A percentile compares a stretch with the other conserved stretches of the same genome.
phyloP scores from a whole-genome alignment of 2,888 invertebrate species.

The Noctua fimbriata region DNA sequence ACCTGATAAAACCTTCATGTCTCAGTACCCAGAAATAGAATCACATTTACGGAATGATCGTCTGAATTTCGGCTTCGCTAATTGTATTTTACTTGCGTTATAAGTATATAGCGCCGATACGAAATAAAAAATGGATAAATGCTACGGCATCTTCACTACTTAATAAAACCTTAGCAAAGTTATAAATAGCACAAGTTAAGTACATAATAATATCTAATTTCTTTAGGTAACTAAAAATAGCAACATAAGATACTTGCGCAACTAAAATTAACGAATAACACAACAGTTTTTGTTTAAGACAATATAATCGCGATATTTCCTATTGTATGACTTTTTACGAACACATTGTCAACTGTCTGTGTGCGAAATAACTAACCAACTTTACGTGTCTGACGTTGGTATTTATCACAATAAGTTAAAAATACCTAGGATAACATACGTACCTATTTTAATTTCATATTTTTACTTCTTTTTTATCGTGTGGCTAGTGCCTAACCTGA shows the following conservation, averaged over 20 bases:
- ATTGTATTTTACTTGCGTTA: no score
- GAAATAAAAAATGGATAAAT: not conserved
- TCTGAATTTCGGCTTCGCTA: no score
- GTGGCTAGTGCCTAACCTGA: no score
- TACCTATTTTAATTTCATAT: not conserved
- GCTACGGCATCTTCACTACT: not conserved
- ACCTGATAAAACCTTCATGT: no score
- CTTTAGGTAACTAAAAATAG: slow-evolving; percentile 9
- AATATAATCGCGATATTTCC: slow-evolving; percentile 59
- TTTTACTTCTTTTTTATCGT: no score
- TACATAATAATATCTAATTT: not conserved
- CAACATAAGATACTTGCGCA: slow-evolving; percentile 20
- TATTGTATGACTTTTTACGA: slow-evolving; percentile 57
- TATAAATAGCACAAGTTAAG: slow-evolving; percentile 21
- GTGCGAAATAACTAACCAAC: slow-evolving; percentile 45
- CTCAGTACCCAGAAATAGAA: no score
- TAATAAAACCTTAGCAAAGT: not conserved
- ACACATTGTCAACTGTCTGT: slow-evolving; percentile 40
- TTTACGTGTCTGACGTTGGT: slow-evolving; percentile 1
- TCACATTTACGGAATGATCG: no score
- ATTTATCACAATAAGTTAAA: slow-evolving; percentile 15
- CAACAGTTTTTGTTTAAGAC: slow-evolving; percentile 61
- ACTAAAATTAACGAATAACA: slow-evolving; percentile 29
- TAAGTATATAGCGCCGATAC: no score
- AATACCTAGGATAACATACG: not conserved